A percentile compares a stretch with the other conserved stretches of the same genome.
Evolutionary conservation across 2,113 vertebrate species (phyloP).

Genomic region (Pygoscelis adeliae): DNA sequence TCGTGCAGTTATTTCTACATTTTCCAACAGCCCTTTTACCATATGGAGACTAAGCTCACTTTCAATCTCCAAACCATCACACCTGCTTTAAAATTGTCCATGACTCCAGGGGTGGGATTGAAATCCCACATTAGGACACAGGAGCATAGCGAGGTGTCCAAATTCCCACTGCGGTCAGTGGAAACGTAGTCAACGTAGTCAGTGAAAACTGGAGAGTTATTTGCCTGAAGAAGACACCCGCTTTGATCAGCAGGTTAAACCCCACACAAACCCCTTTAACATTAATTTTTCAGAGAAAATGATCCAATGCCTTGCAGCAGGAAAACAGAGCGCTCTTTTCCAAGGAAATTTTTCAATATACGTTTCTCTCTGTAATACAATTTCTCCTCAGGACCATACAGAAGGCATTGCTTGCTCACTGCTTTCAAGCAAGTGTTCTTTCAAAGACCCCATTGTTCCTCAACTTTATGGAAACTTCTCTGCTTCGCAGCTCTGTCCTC

Average conservation of each 20-base stretch:
- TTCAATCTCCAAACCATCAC: neutral
- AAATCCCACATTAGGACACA: neutral
- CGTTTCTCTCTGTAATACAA: neutral
- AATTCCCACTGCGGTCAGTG: neutral
- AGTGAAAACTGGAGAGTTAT: neutral
- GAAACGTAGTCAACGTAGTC: fast-evolving
- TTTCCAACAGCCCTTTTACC: neutral
- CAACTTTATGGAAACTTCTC: neutral
- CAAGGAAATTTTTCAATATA: neutral
- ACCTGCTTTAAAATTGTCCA: neutral
- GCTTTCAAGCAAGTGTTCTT: neutral
- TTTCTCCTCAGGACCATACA: neutral
- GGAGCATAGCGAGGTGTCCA: neutral
- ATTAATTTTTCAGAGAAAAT: neutral
- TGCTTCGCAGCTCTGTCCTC: neutral
- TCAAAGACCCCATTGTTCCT: neutral
- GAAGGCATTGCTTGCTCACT: neutral
- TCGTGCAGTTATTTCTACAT: neutral
- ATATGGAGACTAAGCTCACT: neutral
- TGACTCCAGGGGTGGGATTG: neutral
- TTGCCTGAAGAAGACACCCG: neutral
- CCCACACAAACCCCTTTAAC: neutral
- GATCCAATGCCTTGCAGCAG: neutral
- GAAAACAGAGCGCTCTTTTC: neutral
- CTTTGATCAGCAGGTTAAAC: neutral